Evolutionary conservation across 1,140 invertebrate genomes (phyloP), one percentile per base, ranked within the genome.

Genomic region (Babylonia areolata): DNA sequence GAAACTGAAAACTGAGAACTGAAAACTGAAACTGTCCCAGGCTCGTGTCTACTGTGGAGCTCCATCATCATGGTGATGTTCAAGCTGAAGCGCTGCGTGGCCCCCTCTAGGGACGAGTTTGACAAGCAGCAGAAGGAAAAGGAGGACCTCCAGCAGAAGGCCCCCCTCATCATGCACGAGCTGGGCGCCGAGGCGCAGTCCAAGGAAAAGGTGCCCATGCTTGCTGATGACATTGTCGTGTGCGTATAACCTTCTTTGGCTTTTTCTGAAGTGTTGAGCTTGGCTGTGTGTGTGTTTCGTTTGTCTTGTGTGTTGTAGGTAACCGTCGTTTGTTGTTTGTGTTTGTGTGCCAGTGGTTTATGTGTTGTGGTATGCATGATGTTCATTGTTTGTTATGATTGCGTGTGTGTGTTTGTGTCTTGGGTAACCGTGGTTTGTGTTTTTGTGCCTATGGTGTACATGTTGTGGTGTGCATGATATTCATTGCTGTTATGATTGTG

Each of bases 41-140:
- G 92, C 64, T 91, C 91, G 15, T 91, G 91, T 85, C 73, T 93
- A 37, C 84, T 93, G 31, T 91, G 91, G 89, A 92, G 92, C 81
- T 92, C 92, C 42, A 86, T 92, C 28, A 91, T 93, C 17, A 91
- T 93, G 89, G 85, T 93, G 40, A 82, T 92, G 81, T 92, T 92
- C 77, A 93, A 93, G 85, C 88, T 92, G 35, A 91, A 92, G 85
- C 83, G 88, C 15, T 93, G 91, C 84, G 87, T 64, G 58, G 58
- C 83, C 23, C 58, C 81, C 15, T 77, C 86, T 0, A 33, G 81
- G 33, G 75, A 86, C 33, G 86, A 87, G 2, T 37, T 84, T 37
- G 69, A 75, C 31, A 71, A 40, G n/a, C 15, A 78, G 17, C 73
- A n/a, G 40, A 83, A 85, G 23, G 86, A 82, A 33, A 84, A 75